Evolutionary conservation across 2,113 vertebrate genomes (phyloP).

Genomic region (Pungitius pungitius): DNA sequence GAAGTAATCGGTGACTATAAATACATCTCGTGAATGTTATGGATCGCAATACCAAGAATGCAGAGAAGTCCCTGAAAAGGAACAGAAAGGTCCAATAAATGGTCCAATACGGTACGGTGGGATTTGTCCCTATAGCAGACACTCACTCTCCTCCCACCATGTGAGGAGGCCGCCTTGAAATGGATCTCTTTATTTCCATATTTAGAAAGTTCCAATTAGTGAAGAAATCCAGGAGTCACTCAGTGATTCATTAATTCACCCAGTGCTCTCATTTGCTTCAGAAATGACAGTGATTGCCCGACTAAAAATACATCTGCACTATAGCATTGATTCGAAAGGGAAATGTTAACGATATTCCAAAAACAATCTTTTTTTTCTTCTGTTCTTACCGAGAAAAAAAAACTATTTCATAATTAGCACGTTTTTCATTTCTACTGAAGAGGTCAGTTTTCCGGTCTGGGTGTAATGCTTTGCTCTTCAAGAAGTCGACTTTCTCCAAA

Average conservation of each 20-base stretch:
- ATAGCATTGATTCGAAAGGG: constrained; percentile 27
- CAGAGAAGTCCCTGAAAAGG: background rate
- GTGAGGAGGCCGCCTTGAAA: constrained; percentile 34
- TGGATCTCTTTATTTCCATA: constrained; percentile 49
- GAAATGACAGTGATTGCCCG: constrained; percentile 49
- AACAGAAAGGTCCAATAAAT: constrained; percentile 1
- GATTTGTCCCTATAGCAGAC: background rate
- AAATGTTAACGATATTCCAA: constrained; percentile 33
- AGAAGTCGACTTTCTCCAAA: constrained; percentile 30
- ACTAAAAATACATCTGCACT: constrained; percentile 65
- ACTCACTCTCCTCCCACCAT: background rate
- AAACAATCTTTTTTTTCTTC: background rate
- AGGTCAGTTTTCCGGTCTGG: constrained; percentile 10
- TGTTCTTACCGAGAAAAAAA: background rate
- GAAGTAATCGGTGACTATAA: background rate
- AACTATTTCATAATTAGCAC: background rate
- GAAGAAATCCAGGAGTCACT: constrained; percentile 53
- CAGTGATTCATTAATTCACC: constrained; percentile 65
- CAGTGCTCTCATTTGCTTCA: constrained; percentile 55
- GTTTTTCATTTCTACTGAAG: background rate
- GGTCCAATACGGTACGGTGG: background rate
- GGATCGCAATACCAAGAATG: background rate
- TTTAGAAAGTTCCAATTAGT: constrained; percentile 67
- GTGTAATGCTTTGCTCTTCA: constrained; percentile 6
- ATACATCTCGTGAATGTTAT: background rate